Evolutionary conservation across 2,888 invertebrate genomes (phyloP).

Genomic region (Spodoptera littoralis): DNA sequence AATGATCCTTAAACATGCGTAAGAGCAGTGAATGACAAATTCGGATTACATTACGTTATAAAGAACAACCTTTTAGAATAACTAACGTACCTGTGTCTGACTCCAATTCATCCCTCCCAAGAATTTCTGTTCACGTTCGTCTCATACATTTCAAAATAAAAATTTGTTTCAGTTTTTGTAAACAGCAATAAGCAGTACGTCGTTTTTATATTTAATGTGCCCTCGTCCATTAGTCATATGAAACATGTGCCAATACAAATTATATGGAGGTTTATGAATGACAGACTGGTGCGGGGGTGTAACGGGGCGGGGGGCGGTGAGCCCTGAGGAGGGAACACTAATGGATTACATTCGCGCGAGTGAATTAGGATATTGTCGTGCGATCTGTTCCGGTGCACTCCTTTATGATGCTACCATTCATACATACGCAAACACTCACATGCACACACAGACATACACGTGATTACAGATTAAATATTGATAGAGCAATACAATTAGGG

Average conservation of each 20-base stretch:
- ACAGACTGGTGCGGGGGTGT: slow-evolving; percentile 74
- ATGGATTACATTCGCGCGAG: slow-evolving; percentile 88
- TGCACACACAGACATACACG: slow-evolving; percentile 55
- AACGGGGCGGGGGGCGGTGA: slow-evolving; percentile 42
- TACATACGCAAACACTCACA: slow-evolving; percentile 62
- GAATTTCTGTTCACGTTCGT: slow-evolving; percentile 37
- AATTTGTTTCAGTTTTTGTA: slow-evolving; percentile 60
- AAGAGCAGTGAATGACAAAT: slow-evolving; percentile 23
- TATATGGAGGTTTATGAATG: slow-evolving; percentile 88
- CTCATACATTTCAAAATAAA: slow-evolving; percentile 50
- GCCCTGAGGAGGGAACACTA: slow-evolving; percentile 76
- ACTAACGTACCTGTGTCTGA: slow-evolving; percentile 21
- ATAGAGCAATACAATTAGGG: slow-evolving; percentile 59
- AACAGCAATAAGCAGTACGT: slow-evolving; percentile 75
- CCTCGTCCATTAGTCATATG: slow-evolving; percentile 87
- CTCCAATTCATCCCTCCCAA: slow-evolving; percentile 29
- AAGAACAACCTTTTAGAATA: slow-evolving; percentile 22
- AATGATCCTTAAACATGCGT: slow-evolving; percentile 18
- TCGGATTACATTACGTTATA: slow-evolving; percentile 21
- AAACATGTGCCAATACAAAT: slow-evolving; percentile 89
- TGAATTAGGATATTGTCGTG: slow-evolving; percentile 89
- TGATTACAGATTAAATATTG: slow-evolving; percentile 72
- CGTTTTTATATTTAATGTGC: slow-evolving; percentile 81
- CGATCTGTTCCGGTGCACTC: slow-evolving; percentile 87
- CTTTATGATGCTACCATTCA: slow-evolving; percentile 76